Base-by-base conservation (phyloP, 2,888 invertebrate species). In the Drosophila mettleri region DNA sequence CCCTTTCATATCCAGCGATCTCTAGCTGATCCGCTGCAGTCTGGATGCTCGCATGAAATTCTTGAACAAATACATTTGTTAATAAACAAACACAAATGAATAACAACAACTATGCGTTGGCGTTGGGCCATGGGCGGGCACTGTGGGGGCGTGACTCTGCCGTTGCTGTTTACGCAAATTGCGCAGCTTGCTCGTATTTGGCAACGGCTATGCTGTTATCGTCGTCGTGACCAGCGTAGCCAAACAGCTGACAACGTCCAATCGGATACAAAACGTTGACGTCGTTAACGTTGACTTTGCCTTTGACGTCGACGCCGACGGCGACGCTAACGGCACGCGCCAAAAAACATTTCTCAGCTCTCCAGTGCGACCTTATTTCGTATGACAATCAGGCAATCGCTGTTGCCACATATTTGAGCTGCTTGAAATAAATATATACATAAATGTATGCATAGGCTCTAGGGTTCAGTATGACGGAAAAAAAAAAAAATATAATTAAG, bases 141-240 rank as follows among this genome's bases (percentile, higher is more conserved):
- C n/a, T n/a, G n/a, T n/a, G 36, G 52, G 22, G 54, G 70, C 55
- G 52, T 53, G 46, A 8, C 71, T 10, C 45, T 12, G 43, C n/a
- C 5, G 24, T 46, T 48, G 48, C 45, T 64, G 53, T 54, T 53
- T 72, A 49, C 31, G 36, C 18, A 64, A 74, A 74, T 69, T 74
- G 74, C 75, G 74, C 71, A 74, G 75, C 74, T 59, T 59, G 55
- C 61, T 45, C 71, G 52, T 70, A 74, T 74, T 74, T 75, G 74
- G 74, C 75, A 74, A 70, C 69, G 36, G 38, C 36, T 49, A 24
- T 20, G 52, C 38, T 48, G 52, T 53, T 41, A 36, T 51, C 54
- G 33, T 43, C 60, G 48, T 41, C 74, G 74, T 74, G 74, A 75
- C 61, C 75, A 48, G 74, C 66, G 24, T 74, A 66, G 16, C 34